A percentile compares a stretch with the other conserved stretches of the same genome.
These are phyloP conservation scores for Drosophila buzzatii DNA, from an alignment of 2,888 invertebrate genomes.

Conservation along the genomic window DNA sequence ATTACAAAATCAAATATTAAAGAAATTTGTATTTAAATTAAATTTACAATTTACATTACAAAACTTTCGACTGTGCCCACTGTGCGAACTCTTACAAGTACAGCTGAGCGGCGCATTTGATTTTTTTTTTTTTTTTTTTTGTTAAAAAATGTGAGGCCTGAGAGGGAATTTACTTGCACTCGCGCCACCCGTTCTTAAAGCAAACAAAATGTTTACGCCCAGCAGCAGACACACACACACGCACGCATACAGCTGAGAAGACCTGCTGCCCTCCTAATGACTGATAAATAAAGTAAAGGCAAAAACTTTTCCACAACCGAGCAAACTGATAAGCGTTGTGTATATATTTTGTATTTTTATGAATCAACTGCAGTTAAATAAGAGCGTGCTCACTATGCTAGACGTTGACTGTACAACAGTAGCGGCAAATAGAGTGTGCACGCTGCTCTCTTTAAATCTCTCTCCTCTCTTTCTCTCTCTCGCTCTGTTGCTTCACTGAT, in stretches of 20 bases:
- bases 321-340: constrained; percentile 42
- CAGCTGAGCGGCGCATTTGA: constrained; percentile 1
- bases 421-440: constrained; percentile 14
- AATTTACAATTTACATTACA: background rate
- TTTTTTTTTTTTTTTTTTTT: background rate
- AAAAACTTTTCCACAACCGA: constrained; percentile 52
- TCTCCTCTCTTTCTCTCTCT: background rate
- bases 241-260: constrained; percentile 6
- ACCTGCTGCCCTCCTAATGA: constrained; percentile 30
- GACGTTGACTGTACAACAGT: constrained; percentile 50
- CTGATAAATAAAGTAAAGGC: constrained; percentile 45
- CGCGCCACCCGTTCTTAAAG: constrained; percentile 26
- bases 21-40: background rate
- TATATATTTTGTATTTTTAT: constrained; percentile 40
- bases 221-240: constrained; percentile 2
- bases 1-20: background rate
- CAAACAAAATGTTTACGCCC: constrained; percentile 43
- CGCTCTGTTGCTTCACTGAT: constrained; percentile 7
- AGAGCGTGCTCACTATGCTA: constrained; percentile 31
- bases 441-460: background rate
- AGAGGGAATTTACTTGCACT: constrained; percentile 12
- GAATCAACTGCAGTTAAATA: constrained; percentile 50
- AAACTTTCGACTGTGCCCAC: background rate
- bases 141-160: background rate
- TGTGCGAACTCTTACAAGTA: constrained; percentile 5